A percentile compares a stretch with the other conserved stretches of the same genome.
Conservation (phyloP, 1,140 invertebrate genomes). For the Drosophila tani region DNA sequence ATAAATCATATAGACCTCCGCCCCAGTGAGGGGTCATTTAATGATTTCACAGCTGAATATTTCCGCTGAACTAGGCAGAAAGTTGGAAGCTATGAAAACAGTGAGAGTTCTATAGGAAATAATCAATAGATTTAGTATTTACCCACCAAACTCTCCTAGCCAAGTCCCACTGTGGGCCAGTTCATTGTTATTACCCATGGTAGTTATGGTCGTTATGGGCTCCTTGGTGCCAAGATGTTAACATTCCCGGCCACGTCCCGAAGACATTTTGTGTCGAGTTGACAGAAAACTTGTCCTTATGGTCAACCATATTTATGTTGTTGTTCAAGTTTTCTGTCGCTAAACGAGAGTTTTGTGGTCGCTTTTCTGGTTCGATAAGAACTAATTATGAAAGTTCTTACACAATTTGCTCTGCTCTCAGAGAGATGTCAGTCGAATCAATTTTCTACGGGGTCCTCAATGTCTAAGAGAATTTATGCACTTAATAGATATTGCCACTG, state of each 20-base stretch:
- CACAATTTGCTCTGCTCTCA: slow-evolving; percentile 25
- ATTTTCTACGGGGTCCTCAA: no score
- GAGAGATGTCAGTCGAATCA: no score
- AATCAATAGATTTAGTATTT: no score
- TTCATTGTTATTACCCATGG: slow-evolving; percentile 41
- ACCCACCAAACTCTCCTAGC: no score
- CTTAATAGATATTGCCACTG: slow-evolving; percentile 19
- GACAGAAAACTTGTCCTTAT: slow-evolving; percentile 50
- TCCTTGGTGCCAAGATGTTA: slow-evolving; percentile 20
- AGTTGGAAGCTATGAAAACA: neutral
- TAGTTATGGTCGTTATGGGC: slow-evolving; percentile 26
- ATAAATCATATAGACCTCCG: slow-evolving; percentile 36
- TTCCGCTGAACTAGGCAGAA: slow-evolving; percentile 47
- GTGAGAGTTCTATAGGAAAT: neutral
- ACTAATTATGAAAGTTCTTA: slow-evolving; percentile 48
- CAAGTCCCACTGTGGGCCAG: slow-evolving; percentile 19
- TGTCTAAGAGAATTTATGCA: slow-evolving; percentile 25
- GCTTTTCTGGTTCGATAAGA: slow-evolving; percentile 47
- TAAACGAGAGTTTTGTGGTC: slow-evolving; percentile 42
- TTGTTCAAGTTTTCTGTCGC: slow-evolving; percentile 35
- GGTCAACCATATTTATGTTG: slow-evolving; percentile 48
- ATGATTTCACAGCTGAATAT: slow-evolving; percentile 29
- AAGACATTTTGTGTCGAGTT: slow-evolving; percentile 51
- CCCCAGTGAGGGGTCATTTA: slow-evolving; percentile 12
- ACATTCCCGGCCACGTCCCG: slow-evolving; percentile 33